Evolutionary conservation across 2,113 vertebrate species (phyloP).

Genomic region (Forbesichthys agassizii): DNA sequence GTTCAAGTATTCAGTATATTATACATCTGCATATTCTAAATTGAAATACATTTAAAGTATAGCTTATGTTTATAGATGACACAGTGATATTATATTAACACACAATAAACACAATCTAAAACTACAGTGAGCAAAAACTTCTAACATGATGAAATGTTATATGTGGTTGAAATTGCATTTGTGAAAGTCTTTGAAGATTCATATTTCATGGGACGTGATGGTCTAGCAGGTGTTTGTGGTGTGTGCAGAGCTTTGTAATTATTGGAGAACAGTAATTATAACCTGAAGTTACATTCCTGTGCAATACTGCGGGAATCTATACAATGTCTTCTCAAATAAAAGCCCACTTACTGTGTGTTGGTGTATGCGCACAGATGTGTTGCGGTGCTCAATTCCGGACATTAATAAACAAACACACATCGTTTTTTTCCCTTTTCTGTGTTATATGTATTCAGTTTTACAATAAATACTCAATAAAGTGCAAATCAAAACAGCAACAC

Average conservation of each 20-base stretch:
- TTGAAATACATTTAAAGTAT: too few species aligned
- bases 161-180: background rate
- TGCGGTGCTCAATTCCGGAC: background rate
- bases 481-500: conserved; percentile 78
- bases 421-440: conserved; percentile 25
- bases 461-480: conserved; percentile 81
- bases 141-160: background rate
- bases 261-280: conserved; percentile 25
- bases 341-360: background rate
- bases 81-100: background rate
- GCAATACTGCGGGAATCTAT: conserved; percentile 17
- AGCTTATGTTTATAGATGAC: background rate
- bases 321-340: conserved; percentile 1
- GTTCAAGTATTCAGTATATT: background rate
- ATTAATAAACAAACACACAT: background rate
- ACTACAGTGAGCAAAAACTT: background rate
- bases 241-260: conserved; percentile 20
- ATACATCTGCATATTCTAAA: background rate
- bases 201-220: conserved; percentile 10
- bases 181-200: conserved; percentile 6
- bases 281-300: conserved; percentile 24
- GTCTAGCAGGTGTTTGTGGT: conserved; percentile 10
- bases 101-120: background rate
- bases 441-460: conserved; percentile 64
- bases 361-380: background rate